A percentile compares a stretch with the other conserved stretches of the same genome.
These are phyloP conservation scores for Erebia ligea DNA, from an alignment of 2,888 invertebrate genomes.

Conservation along the genomic window DNA sequence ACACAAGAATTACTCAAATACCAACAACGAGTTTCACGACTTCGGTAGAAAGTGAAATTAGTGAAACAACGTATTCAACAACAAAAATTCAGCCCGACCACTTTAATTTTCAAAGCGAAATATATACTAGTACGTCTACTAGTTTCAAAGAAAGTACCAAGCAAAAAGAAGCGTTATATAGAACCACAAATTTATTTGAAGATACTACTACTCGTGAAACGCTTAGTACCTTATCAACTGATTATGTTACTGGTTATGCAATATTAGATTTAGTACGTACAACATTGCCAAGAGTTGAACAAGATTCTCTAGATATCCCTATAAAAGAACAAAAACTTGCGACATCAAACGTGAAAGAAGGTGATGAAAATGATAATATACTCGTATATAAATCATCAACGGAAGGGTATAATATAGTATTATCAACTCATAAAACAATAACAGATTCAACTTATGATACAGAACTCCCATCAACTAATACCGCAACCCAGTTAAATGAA, in stretches of 20 bases:
- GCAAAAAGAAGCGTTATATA: neutral
- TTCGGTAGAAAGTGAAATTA: neutral
- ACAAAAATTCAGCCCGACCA: neutral
- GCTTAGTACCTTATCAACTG: conserved; percentile 6
- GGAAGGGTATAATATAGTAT: neutral
- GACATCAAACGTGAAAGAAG: neutral
- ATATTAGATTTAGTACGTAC: conserved; percentile 35
- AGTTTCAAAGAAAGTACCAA: neutral
- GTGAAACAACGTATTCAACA: conserved; percentile 1
- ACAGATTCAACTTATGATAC: conserved; percentile 1
- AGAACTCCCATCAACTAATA: neutral
- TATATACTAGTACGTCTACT: neutral
- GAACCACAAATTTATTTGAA: conserved; percentile 2
- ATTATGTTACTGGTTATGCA: conserved; percentile 28
- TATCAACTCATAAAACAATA: neutral
- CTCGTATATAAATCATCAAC: neutral
- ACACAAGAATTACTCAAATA: neutral
- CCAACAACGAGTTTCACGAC: neutral
- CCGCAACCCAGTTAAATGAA: neutral
- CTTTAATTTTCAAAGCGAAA: neutral
- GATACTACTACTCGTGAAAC: conserved; percentile 1
- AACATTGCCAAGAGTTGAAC: conserved; percentile 13
- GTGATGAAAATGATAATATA: neutral
- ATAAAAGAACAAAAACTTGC: neutral
- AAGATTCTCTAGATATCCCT: neutral